Evolutionary conservation across 2,888 invertebrate genomes (phyloP), one percentile per base, ranked within the genome.

Genomic region (Acrobeloides nanus): DNA sequence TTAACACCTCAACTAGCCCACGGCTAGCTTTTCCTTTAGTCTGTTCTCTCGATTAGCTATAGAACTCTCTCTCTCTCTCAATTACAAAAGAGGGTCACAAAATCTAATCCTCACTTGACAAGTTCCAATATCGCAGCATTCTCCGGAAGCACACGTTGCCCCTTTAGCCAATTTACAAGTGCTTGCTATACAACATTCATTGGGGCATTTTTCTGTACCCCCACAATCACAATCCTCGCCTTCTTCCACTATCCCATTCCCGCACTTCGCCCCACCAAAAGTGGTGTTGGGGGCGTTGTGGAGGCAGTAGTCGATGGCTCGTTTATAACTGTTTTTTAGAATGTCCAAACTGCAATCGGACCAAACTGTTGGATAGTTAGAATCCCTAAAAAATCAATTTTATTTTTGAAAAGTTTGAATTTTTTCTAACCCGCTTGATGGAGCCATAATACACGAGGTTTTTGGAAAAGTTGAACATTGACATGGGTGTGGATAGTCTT

Each of bases 391-490:
- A n/a, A n/a, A n/a, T n/a, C n/a, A n/a, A n/a, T n/a, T n/a, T n/a
- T n/a, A n/a, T n/a, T n/a, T n/a, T n/a, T n/a, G n/a, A n/a, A n/a
- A n/a, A n/a, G n/a, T n/a, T n/a, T n/a, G n/a, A n/a, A n/a, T n/a
- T n/a, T n/a, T n/a, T n/a, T n/a, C n/a, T n/a, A n/a, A n/a, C 65
- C 89, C 65, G 65, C 89, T 89, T 4, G 89, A 87, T 0, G 92
- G 85, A 2, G 89, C 86, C 97, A 97, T 97, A 57, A 97, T 92
- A 72, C 95, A 95, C 61, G 86, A n/a, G n/a, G n/a, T n/a, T n/a
- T n/a, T n/a, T n/a, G n/a, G n/a, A n/a, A n/a, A n/a, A n/a, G n/a
- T 75, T 10, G 76, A 74, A 74, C 95, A 95, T 35, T 82, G 79
- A 75, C 93, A 95, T 34, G 84, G 84, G 38, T 82, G 81, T 0